Conservation (phyloP, 2,113 vertebrate genomes). For the Salvelinus namaycush region DNA sequence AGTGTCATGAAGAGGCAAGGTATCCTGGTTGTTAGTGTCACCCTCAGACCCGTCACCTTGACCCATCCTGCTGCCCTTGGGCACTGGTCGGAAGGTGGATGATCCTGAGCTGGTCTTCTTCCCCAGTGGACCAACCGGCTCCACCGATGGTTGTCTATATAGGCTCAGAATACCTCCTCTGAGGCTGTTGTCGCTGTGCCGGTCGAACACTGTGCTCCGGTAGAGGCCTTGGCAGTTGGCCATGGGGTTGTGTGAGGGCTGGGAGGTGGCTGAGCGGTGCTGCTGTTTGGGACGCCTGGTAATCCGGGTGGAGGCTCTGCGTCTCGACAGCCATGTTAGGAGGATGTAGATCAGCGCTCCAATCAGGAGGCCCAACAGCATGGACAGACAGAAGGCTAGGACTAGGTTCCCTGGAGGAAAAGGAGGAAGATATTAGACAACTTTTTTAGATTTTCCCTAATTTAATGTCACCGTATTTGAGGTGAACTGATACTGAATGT, state of each 20-base stretch:
- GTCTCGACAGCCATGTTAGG: conserved; percentile 84
- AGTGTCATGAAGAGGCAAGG: conserved; percentile 68
- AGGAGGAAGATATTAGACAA: conserved; percentile 9
- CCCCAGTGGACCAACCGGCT: conserved; percentile 85
- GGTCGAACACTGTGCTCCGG: conserved; percentile 83
- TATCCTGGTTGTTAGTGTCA: conserved; percentile 77
- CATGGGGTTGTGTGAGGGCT: conserved; percentile 44
- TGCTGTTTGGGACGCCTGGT: conserved; percentile 76
- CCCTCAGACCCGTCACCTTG: conserved; percentile 65
- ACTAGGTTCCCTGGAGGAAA: conserved; percentile 81
- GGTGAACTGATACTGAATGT: conserved; percentile 4
- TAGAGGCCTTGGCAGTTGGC: conserved; percentile 81
- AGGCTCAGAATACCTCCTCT: conserved; percentile 77
- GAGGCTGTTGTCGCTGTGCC: conserved; percentile 78
- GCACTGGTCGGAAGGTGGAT: conserved; percentile 87
- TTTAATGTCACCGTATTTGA: neutral
- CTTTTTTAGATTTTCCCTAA: neutral
- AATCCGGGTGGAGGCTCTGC: conserved; percentile 85
- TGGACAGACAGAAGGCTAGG: conserved; percentile 89
- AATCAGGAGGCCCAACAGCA: conserved; percentile 86
- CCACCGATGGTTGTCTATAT: conserved; percentile 87
- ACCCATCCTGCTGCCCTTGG: conserved; percentile 75
- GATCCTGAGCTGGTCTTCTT: conserved; percentile 83
- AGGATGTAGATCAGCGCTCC: conserved; percentile 86
- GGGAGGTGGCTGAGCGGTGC: conserved; percentile 52